Conservation (phyloP, 2,888 invertebrate genomes). For the Drepanosiphum platanoidis region DNA sequence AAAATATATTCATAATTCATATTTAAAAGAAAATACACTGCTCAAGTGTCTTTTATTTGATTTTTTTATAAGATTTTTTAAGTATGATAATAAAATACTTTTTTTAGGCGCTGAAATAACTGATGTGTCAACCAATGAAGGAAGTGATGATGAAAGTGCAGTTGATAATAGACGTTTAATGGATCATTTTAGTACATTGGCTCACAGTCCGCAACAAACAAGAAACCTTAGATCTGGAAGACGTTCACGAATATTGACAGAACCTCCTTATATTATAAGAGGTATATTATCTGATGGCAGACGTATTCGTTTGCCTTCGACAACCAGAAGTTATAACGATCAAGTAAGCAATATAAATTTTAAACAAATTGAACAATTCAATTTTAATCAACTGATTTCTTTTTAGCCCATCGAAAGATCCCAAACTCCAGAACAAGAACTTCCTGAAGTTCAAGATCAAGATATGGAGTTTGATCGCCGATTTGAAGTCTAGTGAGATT, state of each 20-base stretch:
- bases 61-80: background rate
- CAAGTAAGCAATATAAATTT: background rate
- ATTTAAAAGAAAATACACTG: too few relatives aligned
- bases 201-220: background rate
- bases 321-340: background rate
- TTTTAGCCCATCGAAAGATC: constrained; percentile 8
- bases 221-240: constrained; percentile 24
- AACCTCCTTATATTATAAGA: constrained; percentile 38
- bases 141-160: constrained; percentile 28
- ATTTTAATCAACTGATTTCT: background rate
- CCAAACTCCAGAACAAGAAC: constrained; percentile 54
- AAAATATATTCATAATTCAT: too few relatives aligned
- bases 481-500: constrained; percentile 37
- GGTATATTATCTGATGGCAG: background rate
- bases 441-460: constrained; percentile 30
- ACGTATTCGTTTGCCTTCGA: constrained; percentile 41
- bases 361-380: background rate
- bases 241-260: constrained; percentile 6
- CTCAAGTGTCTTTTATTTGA: background rate
- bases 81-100: background rate
- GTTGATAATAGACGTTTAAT: background rate
- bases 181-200: background rate
- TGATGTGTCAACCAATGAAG: background rate
- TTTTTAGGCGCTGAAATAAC: constrained; percentile 19
- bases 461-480: background rate